phyloP scores from a whole-genome alignment of 1,140 invertebrate species.

The Danaus plexippus region DNA sequence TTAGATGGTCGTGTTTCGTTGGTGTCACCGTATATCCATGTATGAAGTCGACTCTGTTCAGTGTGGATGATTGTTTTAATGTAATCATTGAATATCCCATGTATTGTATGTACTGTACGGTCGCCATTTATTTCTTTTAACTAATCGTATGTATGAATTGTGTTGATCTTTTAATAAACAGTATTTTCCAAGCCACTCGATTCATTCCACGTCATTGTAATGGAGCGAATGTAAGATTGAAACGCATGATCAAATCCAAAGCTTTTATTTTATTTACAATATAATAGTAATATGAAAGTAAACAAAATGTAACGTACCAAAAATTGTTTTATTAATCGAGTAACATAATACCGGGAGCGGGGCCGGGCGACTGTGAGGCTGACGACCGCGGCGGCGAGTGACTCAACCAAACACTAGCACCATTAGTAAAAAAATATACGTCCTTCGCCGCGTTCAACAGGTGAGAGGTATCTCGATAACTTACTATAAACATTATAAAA shows the following conservation, averaged over 20 bases:
- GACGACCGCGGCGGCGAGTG: conserved; percentile 14
- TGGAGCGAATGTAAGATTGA: conserved; percentile 20
- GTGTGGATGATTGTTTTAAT: too few relatives aligned
- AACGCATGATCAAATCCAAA: conserved; percentile 63
- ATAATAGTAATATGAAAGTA: conserved; percentile 68
- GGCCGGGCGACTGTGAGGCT: conserved; percentile 8
- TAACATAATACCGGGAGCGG: conserved; percentile 35
- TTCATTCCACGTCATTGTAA: too few relatives aligned
- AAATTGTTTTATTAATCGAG: conserved; percentile 58
- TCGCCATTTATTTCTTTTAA: too few relatives aligned
- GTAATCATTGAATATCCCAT: too few relatives aligned
- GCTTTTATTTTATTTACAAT: conserved; percentile 71
- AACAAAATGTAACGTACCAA: conserved; percentile 68
- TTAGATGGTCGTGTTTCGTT: too few relatives aligned
- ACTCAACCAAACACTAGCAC: conserved; percentile 57
- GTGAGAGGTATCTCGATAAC: conserved; percentile 23
- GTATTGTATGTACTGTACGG: too few relatives aligned
- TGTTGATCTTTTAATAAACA: too few relatives aligned
- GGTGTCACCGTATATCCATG: too few relatives aligned
- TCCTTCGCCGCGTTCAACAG: conserved; percentile 8
- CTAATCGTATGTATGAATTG: too few relatives aligned
- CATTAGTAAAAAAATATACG: conserved; percentile 67
- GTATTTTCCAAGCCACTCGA: too few relatives aligned
- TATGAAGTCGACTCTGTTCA: too few relatives aligned
- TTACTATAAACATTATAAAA: conserved; percentile 53